phyloP scores from a whole-genome alignment of 1,140 invertebrate species.

The Meloidogyne exigua region DNA sequence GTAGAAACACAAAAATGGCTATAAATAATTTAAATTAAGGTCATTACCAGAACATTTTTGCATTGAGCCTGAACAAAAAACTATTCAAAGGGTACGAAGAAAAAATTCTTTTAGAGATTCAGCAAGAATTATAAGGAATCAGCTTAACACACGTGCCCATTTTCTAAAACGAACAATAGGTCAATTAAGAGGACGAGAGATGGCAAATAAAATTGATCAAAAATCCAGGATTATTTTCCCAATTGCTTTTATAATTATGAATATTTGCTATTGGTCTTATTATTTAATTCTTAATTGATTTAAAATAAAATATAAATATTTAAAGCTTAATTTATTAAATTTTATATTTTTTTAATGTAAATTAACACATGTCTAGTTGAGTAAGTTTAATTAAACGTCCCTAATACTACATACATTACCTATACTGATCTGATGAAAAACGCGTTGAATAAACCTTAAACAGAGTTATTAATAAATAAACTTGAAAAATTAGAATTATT shows the following conservation, averaged over 20 bases:
- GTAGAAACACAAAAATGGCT: neutral
- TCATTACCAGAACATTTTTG: conserved; percentile 6
- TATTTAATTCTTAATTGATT: conserved; percentile 37
- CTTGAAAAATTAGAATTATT: too few species aligned
- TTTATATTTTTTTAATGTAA: too few species aligned
- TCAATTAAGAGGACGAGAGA: conserved; percentile 20
- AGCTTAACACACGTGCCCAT: conserved; percentile 12
- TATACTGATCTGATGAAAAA: too few species aligned
- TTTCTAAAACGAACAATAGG: conserved; percentile 21
- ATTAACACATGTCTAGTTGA: too few species aligned
- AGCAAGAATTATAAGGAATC: conserved; percentile 26
- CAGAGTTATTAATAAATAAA: too few species aligned
- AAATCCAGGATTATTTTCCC: conserved; percentile 33
- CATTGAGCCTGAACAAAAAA: conserved; percentile 12
- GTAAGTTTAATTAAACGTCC: too few species aligned
- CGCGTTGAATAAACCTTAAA: too few species aligned
- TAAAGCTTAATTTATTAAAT: neutral
- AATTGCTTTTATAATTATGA: conserved; percentile 28
- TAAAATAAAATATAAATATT: neutral
- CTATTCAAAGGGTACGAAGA: neutral
- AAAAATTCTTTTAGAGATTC: conserved; percentile 29
- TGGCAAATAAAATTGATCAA: conserved; percentile 41
- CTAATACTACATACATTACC: too few species aligned
- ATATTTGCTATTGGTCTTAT: conserved; percentile 33
- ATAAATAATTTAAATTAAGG: neutral